phyloP scores from a whole-genome alignment of 2,888 invertebrate genomes.

The Volucella zonaria region DNA sequence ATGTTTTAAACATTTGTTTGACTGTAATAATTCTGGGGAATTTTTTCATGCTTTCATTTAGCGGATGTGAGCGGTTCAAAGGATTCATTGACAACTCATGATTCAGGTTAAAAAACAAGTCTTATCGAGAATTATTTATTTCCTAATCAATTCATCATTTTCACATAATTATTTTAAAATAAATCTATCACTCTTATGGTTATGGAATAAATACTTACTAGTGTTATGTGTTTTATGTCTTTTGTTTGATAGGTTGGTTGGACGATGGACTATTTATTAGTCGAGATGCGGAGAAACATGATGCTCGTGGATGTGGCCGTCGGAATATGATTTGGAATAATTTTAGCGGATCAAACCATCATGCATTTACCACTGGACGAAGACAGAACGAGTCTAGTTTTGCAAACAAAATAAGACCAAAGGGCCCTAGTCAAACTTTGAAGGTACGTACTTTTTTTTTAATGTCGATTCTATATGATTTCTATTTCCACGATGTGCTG shows the following conservation, averaged over 20 bases:
- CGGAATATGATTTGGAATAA: slow-evolving; percentile 84
- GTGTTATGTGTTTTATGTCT: background rate
- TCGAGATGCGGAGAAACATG: slow-evolving; percentile 80
- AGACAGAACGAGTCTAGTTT: slow-evolving; percentile 84
- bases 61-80: slow-evolving; percentile 92
- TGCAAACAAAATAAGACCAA: slow-evolving; percentile 85
- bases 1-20: slow-evolving; percentile 46
- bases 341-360: slow-evolving; percentile 86
- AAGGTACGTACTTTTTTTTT: slow-evolving; percentile 83
- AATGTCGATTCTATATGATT: slow-evolving; percentile 74
- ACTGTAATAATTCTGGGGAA: slow-evolving; percentile 69
- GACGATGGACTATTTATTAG: slow-evolving; percentile 83
- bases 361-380: slow-evolving; percentile 89
- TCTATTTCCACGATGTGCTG: no score
- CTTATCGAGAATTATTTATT: slow-evolving; percentile 59
- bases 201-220: background rate
- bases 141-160: slow-evolving; percentile 72
- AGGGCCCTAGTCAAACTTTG: slow-evolving; percentile 87
- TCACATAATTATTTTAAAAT: slow-evolving; percentile 48
- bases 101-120: slow-evolving; percentile 87
- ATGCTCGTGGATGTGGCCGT: slow-evolving; percentile 80
- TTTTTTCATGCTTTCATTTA: slow-evolving; percentile 82
- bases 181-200: background rate
- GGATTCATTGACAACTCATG: slow-evolving; percentile 91
- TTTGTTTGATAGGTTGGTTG: slow-evolving; percentile 83